Evolutionary conservation across 1,140 invertebrate genomes (phyloP), one percentile per base, ranked within the genome.

Genomic region (Agraylea sexmaculata): DNA sequence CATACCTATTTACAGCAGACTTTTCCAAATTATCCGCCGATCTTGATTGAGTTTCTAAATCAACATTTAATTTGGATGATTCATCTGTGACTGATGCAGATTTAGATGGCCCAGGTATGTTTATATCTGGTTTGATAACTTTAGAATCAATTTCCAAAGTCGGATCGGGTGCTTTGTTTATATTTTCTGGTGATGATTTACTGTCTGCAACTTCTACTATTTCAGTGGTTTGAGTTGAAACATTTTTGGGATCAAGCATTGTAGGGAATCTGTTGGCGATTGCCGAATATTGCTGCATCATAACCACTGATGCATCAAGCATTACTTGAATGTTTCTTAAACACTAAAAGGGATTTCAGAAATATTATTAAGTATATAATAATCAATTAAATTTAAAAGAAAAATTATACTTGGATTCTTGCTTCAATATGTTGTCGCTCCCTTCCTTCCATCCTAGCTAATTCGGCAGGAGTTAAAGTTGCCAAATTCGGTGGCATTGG

Each of bases 401-500:
- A 36, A 7, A 22, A 37, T 10, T 6, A 43, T 45, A 73, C 71
- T 59, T 77, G 76, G 37, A 99, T 78, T 41, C 95, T 71, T 4
- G 90, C 88, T 58, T 96, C 90, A 18, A 97, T 73, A 49, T 89
- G 80, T 52, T 79, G 71, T 49, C 92, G 69, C 50, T 90, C 77
- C 41, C 75, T 76, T 18, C 90, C 89, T 62, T 98, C 95, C 80
- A 98, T 80, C 16, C 71, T 67, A 43, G 71, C 66, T 19, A 99
- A 64, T 56, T 98, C 91, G 41, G 91, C 88, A 22, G 80, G 74
- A 32, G 74, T 78, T 12, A 98, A 66, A 27, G 70, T 73, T 37
- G 73, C 69, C 16, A 92, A 71, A 59, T 85, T 77, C 10, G 75
- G 66, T 11, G 87, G 87, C 29, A 81, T 78, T 13, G 79, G 75